Evolutionary conservation across 2,888 invertebrate genomes (phyloP).

Genomic region (Thymelicus acteon): DNA sequence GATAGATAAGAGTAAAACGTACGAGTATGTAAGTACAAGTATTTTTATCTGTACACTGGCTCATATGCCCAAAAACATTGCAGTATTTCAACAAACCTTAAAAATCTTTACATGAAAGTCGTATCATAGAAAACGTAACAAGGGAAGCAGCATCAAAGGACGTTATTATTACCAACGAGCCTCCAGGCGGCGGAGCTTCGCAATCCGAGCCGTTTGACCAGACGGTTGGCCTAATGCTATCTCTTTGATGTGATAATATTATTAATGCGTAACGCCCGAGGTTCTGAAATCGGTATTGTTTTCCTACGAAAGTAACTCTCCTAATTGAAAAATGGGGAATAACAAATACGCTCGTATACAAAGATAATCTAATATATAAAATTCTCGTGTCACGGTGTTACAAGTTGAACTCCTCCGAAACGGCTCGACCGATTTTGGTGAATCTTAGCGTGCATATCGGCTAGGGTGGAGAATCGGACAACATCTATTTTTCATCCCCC

Average conservation of each 20-base stretch:
- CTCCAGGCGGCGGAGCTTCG: constrained; percentile 18
- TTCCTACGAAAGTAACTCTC: constrained; percentile 35
- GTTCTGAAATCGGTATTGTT: constrained; percentile 41
- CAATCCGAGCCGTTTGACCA: constrained; percentile 29
- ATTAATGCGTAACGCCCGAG: constrained; percentile 20
- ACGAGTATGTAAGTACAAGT: no score
- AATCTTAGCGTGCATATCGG: no score
- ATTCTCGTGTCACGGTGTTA: no score
- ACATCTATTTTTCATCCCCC: no score
- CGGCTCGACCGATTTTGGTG: no score
- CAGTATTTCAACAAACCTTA: not conserved
- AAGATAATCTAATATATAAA: no score
- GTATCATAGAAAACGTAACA: not conserved
- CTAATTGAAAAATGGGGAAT: constrained; percentile 26
- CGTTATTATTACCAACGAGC: not conserved
- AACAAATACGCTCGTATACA: no score
- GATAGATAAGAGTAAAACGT: no score
- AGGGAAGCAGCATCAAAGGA: constrained; percentile 9
- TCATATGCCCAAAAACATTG: no score
- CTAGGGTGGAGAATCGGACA: no score
- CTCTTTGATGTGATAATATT: constrained; percentile 32
- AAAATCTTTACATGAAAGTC: not conserved
- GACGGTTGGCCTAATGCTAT: constrained; percentile 28
- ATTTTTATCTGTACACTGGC: no score
- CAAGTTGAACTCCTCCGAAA: no score